Conservation (phyloP, 2,113 vertebrate species). For the Rhipidura dahli region DNA sequence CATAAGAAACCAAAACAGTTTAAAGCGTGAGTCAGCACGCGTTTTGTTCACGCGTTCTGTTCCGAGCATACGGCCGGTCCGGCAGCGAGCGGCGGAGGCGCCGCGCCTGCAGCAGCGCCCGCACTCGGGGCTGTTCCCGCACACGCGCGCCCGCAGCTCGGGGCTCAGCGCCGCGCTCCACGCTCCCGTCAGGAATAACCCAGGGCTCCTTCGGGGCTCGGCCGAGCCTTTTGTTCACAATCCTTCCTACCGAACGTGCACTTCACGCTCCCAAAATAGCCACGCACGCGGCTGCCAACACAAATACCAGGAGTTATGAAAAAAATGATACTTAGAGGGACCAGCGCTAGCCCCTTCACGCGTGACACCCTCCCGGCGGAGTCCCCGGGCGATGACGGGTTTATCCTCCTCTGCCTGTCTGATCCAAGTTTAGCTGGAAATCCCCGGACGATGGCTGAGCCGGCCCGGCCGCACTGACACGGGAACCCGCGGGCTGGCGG, state of each 20-base stretch:
- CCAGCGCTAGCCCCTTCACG: neutral
- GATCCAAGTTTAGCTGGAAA: neutral
- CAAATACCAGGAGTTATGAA: neutral
- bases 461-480: neutral
- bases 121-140: neutral
- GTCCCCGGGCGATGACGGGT: neutral
- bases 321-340: neutral
- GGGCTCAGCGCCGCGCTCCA: neutral
- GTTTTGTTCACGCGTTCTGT: neutral
- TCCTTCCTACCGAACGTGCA: neutral
- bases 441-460: neutral
- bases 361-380: neutral
- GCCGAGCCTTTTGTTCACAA: slow-evolving; percentile 64
- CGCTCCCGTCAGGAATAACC: slow-evolving; percentile 23
- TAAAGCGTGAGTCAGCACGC: slow-evolving; percentile 55
- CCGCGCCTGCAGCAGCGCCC: neutral
- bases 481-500: neutral
- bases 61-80: neutral
- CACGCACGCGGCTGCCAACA: neutral
- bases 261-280: neutral
- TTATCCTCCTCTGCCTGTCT: neutral
- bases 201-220: slow-evolving; percentile 4
- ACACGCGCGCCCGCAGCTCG: neutral
- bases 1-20: slow-evolving; percentile 52
- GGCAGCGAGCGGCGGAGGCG: neutral